A percentile compares a stretch with the other conserved stretches of the same genome.
phyloP scores from a whole-genome alignment of 2,113 vertebrate species.

The Amblyopsis rosae region DNA sequence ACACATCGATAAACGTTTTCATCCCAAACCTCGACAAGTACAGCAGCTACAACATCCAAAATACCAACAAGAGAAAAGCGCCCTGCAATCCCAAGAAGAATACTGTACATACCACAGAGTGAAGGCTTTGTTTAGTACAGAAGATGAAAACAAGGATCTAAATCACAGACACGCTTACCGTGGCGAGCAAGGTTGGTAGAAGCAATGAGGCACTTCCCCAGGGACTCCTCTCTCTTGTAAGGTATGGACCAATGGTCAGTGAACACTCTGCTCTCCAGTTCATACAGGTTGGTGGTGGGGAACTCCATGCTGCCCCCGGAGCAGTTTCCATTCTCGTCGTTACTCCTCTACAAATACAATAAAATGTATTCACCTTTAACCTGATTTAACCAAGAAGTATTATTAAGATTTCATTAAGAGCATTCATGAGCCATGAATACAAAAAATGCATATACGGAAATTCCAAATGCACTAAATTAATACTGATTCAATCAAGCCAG shows the following conservation, averaged over 20 bases:
- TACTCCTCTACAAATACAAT: conserved; percentile 77
- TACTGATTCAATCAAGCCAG: too few relatives aligned
- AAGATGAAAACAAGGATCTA: conserved; percentile 3
- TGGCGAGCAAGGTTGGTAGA: conserved; percentile 92
- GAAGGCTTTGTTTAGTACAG: conserved; percentile 5
- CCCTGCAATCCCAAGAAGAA: conserved; percentile 25
- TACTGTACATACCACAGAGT: conserved; percentile 15
- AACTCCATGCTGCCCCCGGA: conserved; percentile 94
- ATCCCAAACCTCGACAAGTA: conserved; percentile 9
- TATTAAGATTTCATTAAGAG: too few relatives aligned
- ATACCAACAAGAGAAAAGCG: conserved; percentile 41
- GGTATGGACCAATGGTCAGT: conserved; percentile 99
- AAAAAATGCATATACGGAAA: too few relatives aligned
- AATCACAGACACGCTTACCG: conserved; percentile 75
- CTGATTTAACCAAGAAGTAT: too few relatives aligned
- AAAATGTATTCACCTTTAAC: too few relatives aligned
- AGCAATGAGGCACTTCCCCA: conserved; percentile 96
- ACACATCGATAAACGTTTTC: conserved; percentile 7
- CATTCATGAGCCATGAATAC: too few relatives aligned
- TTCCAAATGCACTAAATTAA: too few relatives aligned
- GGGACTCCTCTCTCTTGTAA: conserved; percentile 95
- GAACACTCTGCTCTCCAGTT: conserved; percentile 95
- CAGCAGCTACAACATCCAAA: conserved; percentile 17
- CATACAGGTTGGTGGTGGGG: conserved; percentile 97
- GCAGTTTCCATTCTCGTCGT: conserved; percentile 98